Conservation (phyloP, 2,888 invertebrate species). For the Eretmocerus hayati region DNA sequence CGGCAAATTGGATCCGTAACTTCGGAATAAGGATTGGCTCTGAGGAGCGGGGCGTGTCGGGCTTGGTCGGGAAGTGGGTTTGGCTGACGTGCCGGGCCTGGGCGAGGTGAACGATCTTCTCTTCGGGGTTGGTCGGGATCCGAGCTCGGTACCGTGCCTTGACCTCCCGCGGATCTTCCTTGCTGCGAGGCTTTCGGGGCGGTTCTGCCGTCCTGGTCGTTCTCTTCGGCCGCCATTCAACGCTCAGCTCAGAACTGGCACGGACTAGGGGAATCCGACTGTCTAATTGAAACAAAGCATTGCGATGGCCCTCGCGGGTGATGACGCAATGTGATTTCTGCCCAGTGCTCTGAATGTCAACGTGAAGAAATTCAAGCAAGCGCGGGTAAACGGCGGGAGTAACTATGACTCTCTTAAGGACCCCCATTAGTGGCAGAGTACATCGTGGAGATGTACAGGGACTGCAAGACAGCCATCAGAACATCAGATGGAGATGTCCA, state of each 20-base stretch:
- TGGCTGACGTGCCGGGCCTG: slow-evolving; percentile 25
- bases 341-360: slow-evolving; percentile 60
- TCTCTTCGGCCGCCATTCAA: slow-evolving; percentile 49
- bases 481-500: not conserved
- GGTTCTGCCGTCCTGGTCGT: slow-evolving; percentile 24
- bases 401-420: slow-evolving; percentile 1
- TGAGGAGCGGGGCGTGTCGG: slow-evolving; percentile 59
- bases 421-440: not conserved
- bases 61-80: slow-evolving; percentile 51
- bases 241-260: slow-evolving; percentile 46
- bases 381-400: slow-evolving; percentile 55
- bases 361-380: slow-evolving; percentile 60
- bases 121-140: too few relatives aligned
- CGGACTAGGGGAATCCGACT: slow-evolving; percentile 50
- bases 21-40: slow-evolving; percentile 69
- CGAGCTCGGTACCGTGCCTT: too few relatives aligned
- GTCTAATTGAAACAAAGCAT: slow-evolving; percentile 49
- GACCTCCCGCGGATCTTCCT: too few relatives aligned
- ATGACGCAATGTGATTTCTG: slow-evolving; percentile 62
- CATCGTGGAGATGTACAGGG: not conserved
- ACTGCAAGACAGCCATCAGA: not conserved
- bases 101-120: too few relatives aligned
- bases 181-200: slow-evolving; percentile 27
- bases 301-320: slow-evolving; percentile 57
- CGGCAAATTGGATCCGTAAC: slow-evolving; percentile 61